These are phyloP conservation scores for Labroides dimidiatus DNA, from an alignment of 2,797 vertebrate genomes.

Conservation along the genomic window DNA sequence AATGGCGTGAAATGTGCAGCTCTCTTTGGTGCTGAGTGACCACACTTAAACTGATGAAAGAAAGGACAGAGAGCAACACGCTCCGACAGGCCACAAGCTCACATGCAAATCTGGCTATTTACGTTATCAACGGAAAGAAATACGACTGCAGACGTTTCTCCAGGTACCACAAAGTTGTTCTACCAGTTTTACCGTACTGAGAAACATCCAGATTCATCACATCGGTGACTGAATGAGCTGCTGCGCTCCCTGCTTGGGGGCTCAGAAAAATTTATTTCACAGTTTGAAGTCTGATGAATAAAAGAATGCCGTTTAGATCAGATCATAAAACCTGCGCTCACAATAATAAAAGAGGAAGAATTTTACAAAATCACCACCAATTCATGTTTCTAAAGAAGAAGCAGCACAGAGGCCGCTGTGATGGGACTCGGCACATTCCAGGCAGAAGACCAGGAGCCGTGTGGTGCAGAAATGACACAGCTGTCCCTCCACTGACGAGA, in stretches of 20 bases:
- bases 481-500: constrained; percentile 61
- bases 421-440: constrained; percentile 54
- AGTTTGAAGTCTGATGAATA: background rate
- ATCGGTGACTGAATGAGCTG: background rate
- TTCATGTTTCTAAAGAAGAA: background rate
- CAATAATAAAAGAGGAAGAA: background rate
- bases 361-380: background rate
- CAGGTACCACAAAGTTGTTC: background rate
- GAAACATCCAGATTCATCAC: background rate
- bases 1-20: too few relatives aligned
- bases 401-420: constrained; percentile 24
- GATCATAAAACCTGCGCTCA: background rate
- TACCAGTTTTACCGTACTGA: constrained; percentile 1
- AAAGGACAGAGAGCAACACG: background rate
- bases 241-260: constrained; percentile 14
- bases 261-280: background rate
- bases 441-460: constrained; percentile 54
- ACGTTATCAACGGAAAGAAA: background rate
- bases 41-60: background rate
- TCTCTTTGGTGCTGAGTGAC: too few relatives aligned
- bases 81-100: background rate
- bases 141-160: background rate
- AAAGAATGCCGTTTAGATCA: background rate
- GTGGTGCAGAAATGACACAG: constrained; percentile 75
- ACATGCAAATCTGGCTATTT: background rate